Evolutionary conservation across 2,113 vertebrate species (phyloP).

Genomic region (Syngnathoides biaculeatus): DNA sequence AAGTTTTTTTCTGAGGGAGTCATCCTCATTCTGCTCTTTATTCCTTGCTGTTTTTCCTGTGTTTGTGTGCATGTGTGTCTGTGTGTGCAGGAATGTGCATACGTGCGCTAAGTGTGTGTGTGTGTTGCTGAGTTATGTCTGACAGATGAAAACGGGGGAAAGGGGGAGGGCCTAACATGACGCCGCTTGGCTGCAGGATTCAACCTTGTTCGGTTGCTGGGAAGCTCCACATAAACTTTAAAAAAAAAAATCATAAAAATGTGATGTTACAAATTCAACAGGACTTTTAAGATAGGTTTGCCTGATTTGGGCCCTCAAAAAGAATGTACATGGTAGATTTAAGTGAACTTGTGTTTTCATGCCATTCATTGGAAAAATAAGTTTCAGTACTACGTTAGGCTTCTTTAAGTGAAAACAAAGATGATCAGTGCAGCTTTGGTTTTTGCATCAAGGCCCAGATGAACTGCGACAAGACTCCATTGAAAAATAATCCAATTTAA

Average conservation of each 20-base stretch:
- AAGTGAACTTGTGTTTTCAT: neutral
- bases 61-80: slow-evolving; percentile 37
- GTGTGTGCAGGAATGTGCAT: slow-evolving; percentile 5
- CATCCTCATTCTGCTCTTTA: neutral
- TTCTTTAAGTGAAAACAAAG: neutral
- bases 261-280: neutral
- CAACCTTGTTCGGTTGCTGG: slow-evolving; percentile 34
- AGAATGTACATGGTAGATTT: neutral
- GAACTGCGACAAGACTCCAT: neutral
- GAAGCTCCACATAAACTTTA: slow-evolving; percentile 26
- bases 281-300: neutral
- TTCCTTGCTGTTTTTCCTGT: neutral
- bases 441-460: neutral
- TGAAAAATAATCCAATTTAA: neutral
- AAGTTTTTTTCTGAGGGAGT: neutral
- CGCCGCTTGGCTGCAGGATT: slow-evolving; percentile 28
- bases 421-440: neutral
- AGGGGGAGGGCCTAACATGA: slow-evolving; percentile 45
- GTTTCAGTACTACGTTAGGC: neutral
- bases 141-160: slow-evolving; percentile 61
- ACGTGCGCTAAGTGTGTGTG: slow-evolving; percentile 28
- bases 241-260: no score
- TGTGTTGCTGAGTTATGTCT: slow-evolving; percentile 57
- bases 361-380: neutral
- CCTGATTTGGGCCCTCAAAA: neutral